These are phyloP conservation scores for Ochotona curzoniae DNA, from an alignment of 2,113 vertebrate genomes.

Conservation along the genomic window DNA sequence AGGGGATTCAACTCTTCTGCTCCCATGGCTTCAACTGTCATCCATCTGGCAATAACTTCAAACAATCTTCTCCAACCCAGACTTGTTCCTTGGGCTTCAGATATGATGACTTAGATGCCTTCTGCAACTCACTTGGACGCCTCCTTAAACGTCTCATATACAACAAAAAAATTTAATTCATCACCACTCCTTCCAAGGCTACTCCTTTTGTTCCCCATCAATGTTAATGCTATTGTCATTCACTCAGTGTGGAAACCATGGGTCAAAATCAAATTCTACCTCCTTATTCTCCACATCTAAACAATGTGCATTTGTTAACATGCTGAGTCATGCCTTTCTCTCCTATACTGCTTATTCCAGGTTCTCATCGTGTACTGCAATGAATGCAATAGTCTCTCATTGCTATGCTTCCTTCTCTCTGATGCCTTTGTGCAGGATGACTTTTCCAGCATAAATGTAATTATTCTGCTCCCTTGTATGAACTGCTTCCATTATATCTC, in stretches of 20 bases:
- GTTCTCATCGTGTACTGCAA: neutral
- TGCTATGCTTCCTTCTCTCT: neutral
- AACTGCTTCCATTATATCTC: neutral
- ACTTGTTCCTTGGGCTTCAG: neutral
- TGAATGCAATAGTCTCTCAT: neutral
- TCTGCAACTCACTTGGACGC: neutral
- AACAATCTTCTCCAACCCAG: neutral
- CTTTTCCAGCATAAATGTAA: slow-evolving; percentile 20
- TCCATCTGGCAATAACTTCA: neutral
- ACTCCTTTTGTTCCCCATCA: neutral
- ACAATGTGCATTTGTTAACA: neutral
- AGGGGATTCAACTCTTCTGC: neutral
- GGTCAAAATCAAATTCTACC: neutral
- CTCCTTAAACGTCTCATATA: neutral
- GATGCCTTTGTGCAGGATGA: neutral
- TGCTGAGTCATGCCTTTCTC: neutral
- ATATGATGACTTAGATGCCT: neutral
- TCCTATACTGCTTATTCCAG: neutral
- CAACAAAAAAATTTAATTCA: neutral
- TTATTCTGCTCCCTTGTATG: neutral
- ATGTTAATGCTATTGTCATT: neutral
- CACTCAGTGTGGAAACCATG: neutral
- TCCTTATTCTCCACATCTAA: neutral
- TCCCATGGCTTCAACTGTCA: neutral
- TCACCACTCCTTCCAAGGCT: neutral